phyloP scores from a whole-genome alignment of 2,888 invertebrate genomes.

The Mesorhabditis sp. region DNA sequence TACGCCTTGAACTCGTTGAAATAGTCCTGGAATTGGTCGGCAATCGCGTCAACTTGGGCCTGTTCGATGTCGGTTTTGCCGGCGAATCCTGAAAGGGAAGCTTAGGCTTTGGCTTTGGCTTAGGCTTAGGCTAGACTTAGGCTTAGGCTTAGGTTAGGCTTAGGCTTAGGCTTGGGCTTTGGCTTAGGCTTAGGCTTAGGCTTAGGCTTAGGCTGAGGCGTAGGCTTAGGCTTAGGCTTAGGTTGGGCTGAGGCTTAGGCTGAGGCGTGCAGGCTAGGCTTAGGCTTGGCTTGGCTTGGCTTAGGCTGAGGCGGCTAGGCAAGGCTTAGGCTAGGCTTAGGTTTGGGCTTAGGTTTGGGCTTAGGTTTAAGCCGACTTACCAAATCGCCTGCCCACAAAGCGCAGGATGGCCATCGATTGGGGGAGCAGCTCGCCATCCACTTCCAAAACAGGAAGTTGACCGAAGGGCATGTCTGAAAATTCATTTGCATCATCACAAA shows the following conservation, averaged over 20 bases:
- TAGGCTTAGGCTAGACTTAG: neutral
- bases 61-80: conserved; percentile 34
- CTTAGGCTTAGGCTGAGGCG: too few species aligned
- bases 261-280: neutral
- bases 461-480: conserved; percentile 48
- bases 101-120: neutral
- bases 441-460: conserved; percentile 52
- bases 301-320: neutral
- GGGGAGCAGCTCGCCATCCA: conserved; percentile 44
- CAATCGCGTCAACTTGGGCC: conserved; percentile 15
- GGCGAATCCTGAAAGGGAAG: conserved; percentile 26
- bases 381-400: conserved; percentile 44
- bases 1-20: conserved; percentile 24
- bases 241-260: neutral
- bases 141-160: too few species aligned
- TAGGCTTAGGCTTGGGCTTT: neutral
- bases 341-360: neutral
- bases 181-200: neutral
- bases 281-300: neutral
- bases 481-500: neutral
- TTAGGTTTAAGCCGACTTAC: conserved; percentile 18
- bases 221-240: neutral
- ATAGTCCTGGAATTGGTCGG: conserved; percentile 20
- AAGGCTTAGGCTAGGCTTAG: conserved; percentile 2
- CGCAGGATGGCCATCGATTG: conserved; percentile 47